These are phyloP conservation scores for Mesorhabditis spiculigera DNA, from an alignment of 2,888 invertebrate genomes.

Conservation along the genomic window DNA sequence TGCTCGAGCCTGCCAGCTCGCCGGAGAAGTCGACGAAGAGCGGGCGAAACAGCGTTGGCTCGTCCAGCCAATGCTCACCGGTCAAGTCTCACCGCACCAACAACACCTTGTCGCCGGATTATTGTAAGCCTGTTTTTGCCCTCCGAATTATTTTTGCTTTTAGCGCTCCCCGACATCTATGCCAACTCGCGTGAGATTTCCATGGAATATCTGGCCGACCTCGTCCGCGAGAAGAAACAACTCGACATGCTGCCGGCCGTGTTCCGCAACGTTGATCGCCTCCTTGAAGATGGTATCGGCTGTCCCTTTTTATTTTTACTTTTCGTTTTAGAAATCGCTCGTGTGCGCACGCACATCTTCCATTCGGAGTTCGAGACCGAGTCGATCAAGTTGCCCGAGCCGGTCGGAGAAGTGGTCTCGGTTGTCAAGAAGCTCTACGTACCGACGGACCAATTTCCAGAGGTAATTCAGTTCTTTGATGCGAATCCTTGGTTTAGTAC, in stretches of 20 bases:
- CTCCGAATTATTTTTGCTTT: background rate
- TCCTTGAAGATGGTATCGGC: conserved; percentile 43
- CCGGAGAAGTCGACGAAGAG: background rate
- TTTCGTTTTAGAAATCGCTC: conserved; percentile 81
- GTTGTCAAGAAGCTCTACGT: conserved; percentile 98
- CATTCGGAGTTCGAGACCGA: conserved; percentile 97
- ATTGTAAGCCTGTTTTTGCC: background rate
- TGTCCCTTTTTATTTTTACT: background rate
- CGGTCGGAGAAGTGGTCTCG: conserved; percentile 70
- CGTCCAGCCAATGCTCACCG: background rate
- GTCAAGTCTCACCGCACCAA: background rate
- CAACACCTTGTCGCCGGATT: too few relatives aligned
- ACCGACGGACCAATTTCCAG: conserved; percentile 98
- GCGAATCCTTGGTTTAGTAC: conserved; percentile 77
- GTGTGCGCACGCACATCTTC: conserved; percentile 87
- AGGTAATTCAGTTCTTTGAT: conserved; percentile 71
- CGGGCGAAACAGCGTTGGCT: background rate
- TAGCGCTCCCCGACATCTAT: conserved; percentile 14
- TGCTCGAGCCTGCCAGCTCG: background rate
- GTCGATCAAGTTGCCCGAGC: conserved; percentile 41
- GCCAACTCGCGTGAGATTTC: conserved; percentile 11
- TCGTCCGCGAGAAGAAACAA: conserved; percentile 48
- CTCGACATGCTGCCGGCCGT: conserved; percentile 42
- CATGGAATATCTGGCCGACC: conserved; percentile 41
- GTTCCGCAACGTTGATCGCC: conserved; percentile 48